Evolutionary conservation across 2,113 vertebrate genomes (phyloP), one percentile per base, ranked within the genome.

Genomic region (Carollia perspicillata): DNA sequence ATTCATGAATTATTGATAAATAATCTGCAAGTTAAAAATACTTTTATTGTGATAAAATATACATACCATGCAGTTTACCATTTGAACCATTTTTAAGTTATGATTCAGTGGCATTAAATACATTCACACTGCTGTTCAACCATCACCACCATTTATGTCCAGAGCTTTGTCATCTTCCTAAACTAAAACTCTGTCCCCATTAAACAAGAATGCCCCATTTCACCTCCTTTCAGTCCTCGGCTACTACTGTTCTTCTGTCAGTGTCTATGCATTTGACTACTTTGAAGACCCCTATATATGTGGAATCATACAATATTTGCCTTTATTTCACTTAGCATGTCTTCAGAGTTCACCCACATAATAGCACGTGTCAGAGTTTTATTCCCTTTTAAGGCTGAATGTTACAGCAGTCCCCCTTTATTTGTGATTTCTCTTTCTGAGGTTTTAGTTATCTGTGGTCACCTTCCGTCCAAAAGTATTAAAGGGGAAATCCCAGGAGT

Each of bases 1-100:
- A 23, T 71, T 84, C n/a, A 77, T 89, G 42, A 95, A 75, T 71
- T 92, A 75, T 71, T 92, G n/a, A 58, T 35, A 69, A 79, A 37
- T 85, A n/a, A 7, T 87, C 53, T 77, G n/a, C 26, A 74, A 44
- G 58, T 89, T 81, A 44, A 75, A 75, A 75, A 81, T 72, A 40
- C 78, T 63, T 81, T 90, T 55, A 80, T 83, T 35, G 3, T 87
- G 58, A 42, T 66, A 87, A 87, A 75, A 58, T 80, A 74, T 42
- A 35, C 22, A 35, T 37, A 63, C 23, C 16, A 53, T 58, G 72
- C 80, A 71, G 40, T 72, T 71, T 71, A 40, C 16, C 51, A 78
- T 68, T 93, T 89, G 84, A 79, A 65, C 12, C 12, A 44, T 20
- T 84, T 58, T 71, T 68, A 66, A 49, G 10, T 79, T 90, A 37